Base-by-base conservation (phyloP, 2,888 invertebrate genomes). In the Papilio gigon region DNA sequence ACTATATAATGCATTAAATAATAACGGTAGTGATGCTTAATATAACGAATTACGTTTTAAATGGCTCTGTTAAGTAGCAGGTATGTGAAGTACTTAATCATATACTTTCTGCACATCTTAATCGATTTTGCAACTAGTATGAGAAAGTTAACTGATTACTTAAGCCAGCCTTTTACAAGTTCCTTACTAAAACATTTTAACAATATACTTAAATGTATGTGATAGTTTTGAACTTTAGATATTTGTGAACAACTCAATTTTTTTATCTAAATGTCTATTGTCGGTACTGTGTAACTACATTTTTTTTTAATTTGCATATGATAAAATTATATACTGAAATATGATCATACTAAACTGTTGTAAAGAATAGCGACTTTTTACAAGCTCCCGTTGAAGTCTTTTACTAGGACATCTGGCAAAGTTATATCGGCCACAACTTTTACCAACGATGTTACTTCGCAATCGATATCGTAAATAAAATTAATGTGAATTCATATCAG, bases 1-100 rank as follows among this genome's bases (percentile, higher is more conserved):
- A 76, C 78, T 76, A 70, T 69, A 78, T 81, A 78, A 78, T 79
- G 76, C 77, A 75, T 78, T 80, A 80, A 83, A 85, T 85, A 84
- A 76, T 80, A 73, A 77, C 68, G 65, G 64, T 65, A 65, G 68
- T 68, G 68, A 68, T 50, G 35, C 60, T 60, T 68, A 68, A 68
- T 65, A 60, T 68, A 68, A 68, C 68, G 65, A 60, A 68, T 60
- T 53, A 50, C 64, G 50, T 68, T 68, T 68, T 65, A 65, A 47
- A 65, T 71, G 67, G 63, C 68, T 70, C 44, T 22, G 61, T 47
- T 68, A 58, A 59, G 70, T 71, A 71, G 67, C 66, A 70, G 60
- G 68, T 66, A 59, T 27, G 40, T 68, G 68, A 62, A 64, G 70
- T 20, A 25, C 42, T 37, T 25, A 30, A 53, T 8, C 53, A 64